Evolutionary conservation across 1,140 invertebrate genomes (phyloP).

Genomic region (Pseudomyrmex sp.): DNA sequence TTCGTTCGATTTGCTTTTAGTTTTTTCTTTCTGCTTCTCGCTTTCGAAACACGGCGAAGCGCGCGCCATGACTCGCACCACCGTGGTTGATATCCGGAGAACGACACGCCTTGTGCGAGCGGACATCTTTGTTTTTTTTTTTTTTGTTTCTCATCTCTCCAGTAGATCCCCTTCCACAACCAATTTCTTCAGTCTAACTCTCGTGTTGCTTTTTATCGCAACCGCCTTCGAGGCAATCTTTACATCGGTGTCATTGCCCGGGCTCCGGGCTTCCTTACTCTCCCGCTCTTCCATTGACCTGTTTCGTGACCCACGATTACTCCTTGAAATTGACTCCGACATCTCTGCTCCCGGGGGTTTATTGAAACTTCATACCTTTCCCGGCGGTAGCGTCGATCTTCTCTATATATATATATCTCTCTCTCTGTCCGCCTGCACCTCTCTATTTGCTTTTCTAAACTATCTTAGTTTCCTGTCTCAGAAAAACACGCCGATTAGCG

Average conservation of each 20-base stretch:
- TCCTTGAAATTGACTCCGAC: conserved; percentile 70
- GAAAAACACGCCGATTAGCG: conserved; percentile 56
- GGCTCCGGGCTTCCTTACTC: conserved; percentile 43
- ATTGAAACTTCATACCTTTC: conserved; percentile 69
- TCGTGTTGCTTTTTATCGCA: conserved; percentile 57
- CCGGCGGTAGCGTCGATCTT: conserved; percentile 34
- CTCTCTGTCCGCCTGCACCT: conserved; percentile 30
- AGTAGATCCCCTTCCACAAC: conserved; percentile 31
- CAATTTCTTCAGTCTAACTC: conserved; percentile 34
- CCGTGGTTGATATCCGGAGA: conserved; percentile 15
- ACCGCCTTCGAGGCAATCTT: conserved; percentile 58
- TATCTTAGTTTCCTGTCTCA: background rate
- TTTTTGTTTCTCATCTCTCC: conserved; percentile 57
- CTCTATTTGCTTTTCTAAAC: conserved; percentile 38
- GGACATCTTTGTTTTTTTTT: conserved; percentile 57
- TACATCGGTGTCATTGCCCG: conserved; percentile 63
- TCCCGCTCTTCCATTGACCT: conserved; percentile 47
- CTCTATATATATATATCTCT: conserved; percentile 23
- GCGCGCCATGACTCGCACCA: conserved; percentile 53
- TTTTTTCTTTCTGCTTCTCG: conserved; percentile 8
- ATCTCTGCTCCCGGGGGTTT: conserved; percentile 63
- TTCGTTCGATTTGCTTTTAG: conserved; percentile 50
- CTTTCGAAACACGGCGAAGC: conserved; percentile 22
- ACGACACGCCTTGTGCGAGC: conserved; percentile 11
- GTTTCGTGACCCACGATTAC: conserved; percentile 66